Base-by-base conservation (phyloP, 2,888 invertebrate species). In the Rhynchonema sp. region DNA sequence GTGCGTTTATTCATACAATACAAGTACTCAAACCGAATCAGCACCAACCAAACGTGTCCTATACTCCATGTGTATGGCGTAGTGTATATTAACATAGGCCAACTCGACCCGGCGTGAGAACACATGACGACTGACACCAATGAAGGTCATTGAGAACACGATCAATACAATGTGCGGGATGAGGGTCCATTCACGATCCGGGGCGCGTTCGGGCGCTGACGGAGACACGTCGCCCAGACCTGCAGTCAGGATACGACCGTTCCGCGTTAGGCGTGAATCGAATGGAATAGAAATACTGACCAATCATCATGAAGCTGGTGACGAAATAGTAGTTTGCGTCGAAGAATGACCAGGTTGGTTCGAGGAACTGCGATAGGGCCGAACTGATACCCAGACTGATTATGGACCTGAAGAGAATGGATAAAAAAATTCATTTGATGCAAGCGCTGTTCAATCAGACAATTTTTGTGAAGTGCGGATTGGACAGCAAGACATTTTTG, bases 11-110 rank as follows among this genome's bases (percentile, higher is more conserved):
- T n/a, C 38, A 38, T 38, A 38, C 38, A 38, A 13, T 17, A 38
- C 17, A 38, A 6, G 17, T 13, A 38, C 38, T 38, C 38, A 38
- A 13, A 38, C 38, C 6, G 17, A 38, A 38, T 38, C 17, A 6
- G 3, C 55, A 28, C 26, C 27, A 25, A 55, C 27, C 55, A 22
- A 23, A 26, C 55, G 25, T 3, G 55, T 55, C 3, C 55, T 3
- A 23, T 26, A 55, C 55, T 55, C 55, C 55, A 55, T 55, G 55
- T 55, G 55, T 17, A 55, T 55, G 26, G 28, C 55, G 23, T 55
- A 29, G 2, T 17, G 26, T 17, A 55, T 55, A 3, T 20, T 55
- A 27, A 29, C 27, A n/a, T 55, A 55, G 3, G 55, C 27, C 3
- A 55, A 22, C 29, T 55, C 55, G 27, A 55, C 23, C 26, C 55